Base-by-base conservation (phyloP, 2,888 invertebrate species). In the Trachelus iudaicus region DNA sequence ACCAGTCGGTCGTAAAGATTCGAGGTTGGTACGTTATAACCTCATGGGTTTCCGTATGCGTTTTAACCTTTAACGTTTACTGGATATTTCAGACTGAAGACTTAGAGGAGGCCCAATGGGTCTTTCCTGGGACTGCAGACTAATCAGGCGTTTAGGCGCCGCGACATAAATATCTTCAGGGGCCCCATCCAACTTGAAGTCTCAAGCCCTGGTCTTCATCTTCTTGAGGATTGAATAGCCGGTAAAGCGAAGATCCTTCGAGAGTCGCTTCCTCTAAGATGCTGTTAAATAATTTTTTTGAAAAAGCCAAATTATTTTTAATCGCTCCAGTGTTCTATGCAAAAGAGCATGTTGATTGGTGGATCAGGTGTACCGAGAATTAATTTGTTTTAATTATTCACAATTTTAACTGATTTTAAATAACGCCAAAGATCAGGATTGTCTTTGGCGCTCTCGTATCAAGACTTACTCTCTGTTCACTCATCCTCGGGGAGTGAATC, bases 381-480 rank as follows among this genome's bases (percentile, higher is more conserved):
- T 40, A 40, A 40, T 40, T 15, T 40, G 1, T 15, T 40, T 40
- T 15, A 40, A 40, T 40, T 40, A 40, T 40, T 40, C 40, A 40
- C 1, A 15, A 40, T 40, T 15, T 40, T 40, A 40, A 40, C 15
- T 40, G 40, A 40, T 40, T 15, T 40, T 40, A 40, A 40, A 40
- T 40, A 40, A 15, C 40, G 6, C 40, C 40, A 15, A 40, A 40
- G 40, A 40, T 15, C 77, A 75, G 23, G 77, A 78, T 40, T 40
- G 56, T 77, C 69, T 79, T 79, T 75, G 75, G 71, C n/a, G 34
- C 31, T 69, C 77, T 40, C 23, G 40, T 79, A 73, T 77, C 34
- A 74, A 75, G 77, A 79, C 77, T 79, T 79, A 79, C 78, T 79
- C 79, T 73, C n/a, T 40, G 40, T 40, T 40, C 40, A 40, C 40